Evolutionary conservation across 2,888 invertebrate genomes (phyloP).

Genomic region (Timema podura): DNA sequence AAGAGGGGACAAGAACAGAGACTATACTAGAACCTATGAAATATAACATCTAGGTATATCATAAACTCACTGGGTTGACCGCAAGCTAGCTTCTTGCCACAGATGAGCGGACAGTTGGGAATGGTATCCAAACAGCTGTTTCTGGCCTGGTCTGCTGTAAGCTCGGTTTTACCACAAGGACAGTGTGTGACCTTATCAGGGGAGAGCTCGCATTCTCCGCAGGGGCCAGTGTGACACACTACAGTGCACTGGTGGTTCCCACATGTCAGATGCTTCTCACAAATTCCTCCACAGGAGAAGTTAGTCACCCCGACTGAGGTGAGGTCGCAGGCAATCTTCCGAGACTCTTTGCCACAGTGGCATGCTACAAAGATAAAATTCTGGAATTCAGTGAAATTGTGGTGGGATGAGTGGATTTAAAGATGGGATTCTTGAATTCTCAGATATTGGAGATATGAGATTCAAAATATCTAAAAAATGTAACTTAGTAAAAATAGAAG

Average conservation of each 20-base stretch:
- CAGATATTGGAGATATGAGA: no score
- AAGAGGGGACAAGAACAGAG: no score
- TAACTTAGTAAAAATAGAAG: neutral
- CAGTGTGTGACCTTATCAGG: slow-evolving; percentile 63
- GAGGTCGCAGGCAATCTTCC: slow-evolving; percentile 60
- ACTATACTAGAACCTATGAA: no score
- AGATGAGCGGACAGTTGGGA: slow-evolving; percentile 69
- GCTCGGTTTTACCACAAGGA: slow-evolving; percentile 67
- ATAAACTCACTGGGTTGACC: slow-evolving; percentile 44
- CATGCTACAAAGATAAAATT: slow-evolving; percentile 51
- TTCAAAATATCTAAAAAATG: neutral
- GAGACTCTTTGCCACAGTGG: slow-evolving; percentile 61
- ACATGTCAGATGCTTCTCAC: slow-evolving; percentile 58
- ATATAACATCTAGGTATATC: neutral
- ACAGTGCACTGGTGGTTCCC: slow-evolving; percentile 66
- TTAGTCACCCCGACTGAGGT: slow-evolving; percentile 46
- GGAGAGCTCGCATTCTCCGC: slow-evolving; percentile 60
- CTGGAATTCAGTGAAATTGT: no score
- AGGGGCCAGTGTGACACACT: slow-evolving; percentile 64
- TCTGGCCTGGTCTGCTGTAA: slow-evolving; percentile 51
- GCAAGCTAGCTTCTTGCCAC: slow-evolving; percentile 45
- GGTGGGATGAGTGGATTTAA: no score
- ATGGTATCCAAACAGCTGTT: slow-evolving; percentile 74
- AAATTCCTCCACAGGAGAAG: slow-evolving; percentile 61
- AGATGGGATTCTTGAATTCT: no score